These are phyloP conservation scores for Sylvilagus bachmani DNA, from an alignment of 2,113 vertebrate species.

Conservation along the genomic window DNA sequence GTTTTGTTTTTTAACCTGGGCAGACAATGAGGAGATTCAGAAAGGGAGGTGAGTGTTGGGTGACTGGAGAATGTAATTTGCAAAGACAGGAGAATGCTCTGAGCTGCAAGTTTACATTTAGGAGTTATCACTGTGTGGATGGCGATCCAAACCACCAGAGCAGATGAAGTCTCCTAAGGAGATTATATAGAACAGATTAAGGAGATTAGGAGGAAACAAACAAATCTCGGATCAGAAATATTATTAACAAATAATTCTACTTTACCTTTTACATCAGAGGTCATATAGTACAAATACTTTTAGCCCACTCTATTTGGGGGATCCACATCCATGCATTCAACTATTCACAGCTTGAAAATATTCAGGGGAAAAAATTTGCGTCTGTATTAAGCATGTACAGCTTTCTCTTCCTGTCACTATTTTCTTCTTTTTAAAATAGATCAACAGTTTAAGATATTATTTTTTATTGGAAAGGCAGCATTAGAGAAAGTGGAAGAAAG, in stretches of 20 bases:
- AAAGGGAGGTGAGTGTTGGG: background rate
- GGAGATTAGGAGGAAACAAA: slow-evolving; percentile 1
- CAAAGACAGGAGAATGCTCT: slow-evolving; percentile 26
- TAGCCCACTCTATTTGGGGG: too few species aligned
- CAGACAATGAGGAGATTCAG: background rate
- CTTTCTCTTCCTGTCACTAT: too few species aligned
- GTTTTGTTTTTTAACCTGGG: slow-evolving; percentile 30
- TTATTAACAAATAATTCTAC: background rate
- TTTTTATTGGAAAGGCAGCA: too few species aligned
- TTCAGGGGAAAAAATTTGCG: too few species aligned
- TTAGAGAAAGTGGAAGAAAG: too few species aligned
- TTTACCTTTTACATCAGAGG: slow-evolving; percentile 17
- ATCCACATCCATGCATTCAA: too few species aligned
- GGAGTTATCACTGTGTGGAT: background rate
- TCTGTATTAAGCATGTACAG: too few species aligned
- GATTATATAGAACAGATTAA: background rate
- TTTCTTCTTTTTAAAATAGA: too few species aligned
- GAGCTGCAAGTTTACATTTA: slow-evolving; percentile 19
- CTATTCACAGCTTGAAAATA: too few species aligned
- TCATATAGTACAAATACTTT: background rate
- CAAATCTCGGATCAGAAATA: background rate
- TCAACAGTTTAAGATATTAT: too few species aligned
- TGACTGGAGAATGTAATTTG: background rate
- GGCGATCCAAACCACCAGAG: background rate
- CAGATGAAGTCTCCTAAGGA: background rate